Percentiles rank a stretch among this genome's conserved stretches.
These are phyloP conservation scores for Aphelenchoides avenae DNA, from an alignment of 1,140 invertebrate species.

Conservation along the genomic window DNA sequence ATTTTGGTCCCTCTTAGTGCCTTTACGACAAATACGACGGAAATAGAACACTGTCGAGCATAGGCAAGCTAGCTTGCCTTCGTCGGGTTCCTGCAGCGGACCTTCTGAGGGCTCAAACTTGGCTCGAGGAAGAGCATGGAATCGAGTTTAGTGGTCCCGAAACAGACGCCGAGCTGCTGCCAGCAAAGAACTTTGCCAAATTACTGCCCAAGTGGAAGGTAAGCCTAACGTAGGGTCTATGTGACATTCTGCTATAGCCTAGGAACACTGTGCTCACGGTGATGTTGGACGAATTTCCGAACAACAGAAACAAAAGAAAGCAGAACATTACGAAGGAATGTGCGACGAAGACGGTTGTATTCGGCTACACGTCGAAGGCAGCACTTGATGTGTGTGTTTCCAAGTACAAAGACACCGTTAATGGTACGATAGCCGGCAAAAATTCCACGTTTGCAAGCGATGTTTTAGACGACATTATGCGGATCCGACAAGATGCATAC, in stretches of 20 bases:
- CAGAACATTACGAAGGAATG: too few relatives aligned
- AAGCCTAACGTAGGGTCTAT: too few relatives aligned
- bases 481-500: constrained; percentile 15
- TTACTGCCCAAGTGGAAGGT: constrained; percentile 24
- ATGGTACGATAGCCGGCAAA: too few relatives aligned
- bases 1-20: neutral
- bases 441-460: neutral
- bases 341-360: too few relatives aligned
- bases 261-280: neutral
- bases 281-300: neutral
- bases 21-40: too few relatives aligned
- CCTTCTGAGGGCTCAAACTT: neutral
- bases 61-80: neutral
- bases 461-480: constrained; percentile 3
- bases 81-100: neutral
- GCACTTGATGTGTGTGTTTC: too few relatives aligned
- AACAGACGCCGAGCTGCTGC: constrained; percentile 14
- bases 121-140: neutral
- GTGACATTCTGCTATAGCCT: too few relatives aligned
- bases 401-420: too few relatives aligned
- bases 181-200: constrained; percentile 2
- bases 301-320: too few relatives aligned
- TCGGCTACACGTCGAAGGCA: too few relatives aligned
- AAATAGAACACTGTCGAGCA: too few relatives aligned
- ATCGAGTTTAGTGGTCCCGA: constrained; percentile 13